These are phyloP conservation scores for Donacobius atricapilla DNA, from an alignment of 2,113 vertebrate genomes.

Conservation along the genomic window DNA sequence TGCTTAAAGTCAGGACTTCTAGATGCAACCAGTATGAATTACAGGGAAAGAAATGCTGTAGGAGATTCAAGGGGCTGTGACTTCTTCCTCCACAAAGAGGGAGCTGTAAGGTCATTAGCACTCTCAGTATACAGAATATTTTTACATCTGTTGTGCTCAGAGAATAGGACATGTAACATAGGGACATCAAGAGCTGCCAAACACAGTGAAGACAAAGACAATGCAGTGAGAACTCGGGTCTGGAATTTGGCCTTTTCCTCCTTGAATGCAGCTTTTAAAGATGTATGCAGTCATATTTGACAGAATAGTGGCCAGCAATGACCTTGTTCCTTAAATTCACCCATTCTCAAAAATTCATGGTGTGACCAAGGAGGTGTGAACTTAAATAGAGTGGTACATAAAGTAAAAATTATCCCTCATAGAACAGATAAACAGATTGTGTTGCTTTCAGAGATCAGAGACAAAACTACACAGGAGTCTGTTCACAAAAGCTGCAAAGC, in stretches of 20 bases:
- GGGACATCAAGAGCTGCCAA: neutral
- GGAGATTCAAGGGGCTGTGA: neutral
- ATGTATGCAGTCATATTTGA: neutral
- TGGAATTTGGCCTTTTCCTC: neutral
- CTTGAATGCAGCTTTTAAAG: neutral
- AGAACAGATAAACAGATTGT: neutral
- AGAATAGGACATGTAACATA: neutral
- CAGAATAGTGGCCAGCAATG: neutral
- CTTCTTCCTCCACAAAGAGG: neutral
- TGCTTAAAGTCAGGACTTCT: neutral
- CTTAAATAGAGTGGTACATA: neutral
- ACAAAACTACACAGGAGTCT: fast-evolving
- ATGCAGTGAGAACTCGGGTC: fast-evolving
- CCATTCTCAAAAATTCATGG: neutral
- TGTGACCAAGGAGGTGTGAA: neutral
- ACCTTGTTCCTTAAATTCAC: neutral
- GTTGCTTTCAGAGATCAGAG: neutral
- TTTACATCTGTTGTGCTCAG: neutral
- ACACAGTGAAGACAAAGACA: neutral
- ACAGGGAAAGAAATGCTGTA: neutral
- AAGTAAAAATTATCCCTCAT: neutral
- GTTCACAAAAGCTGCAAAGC: neutral
- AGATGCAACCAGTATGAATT: neutral
- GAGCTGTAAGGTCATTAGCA: neutral
- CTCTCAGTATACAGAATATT: fast-evolving